Evolutionary conservation across 30 jellyfish, hydroid and myxozoan species (phyloP).

Genomic region (Cassiopea andromeda): DNA sequence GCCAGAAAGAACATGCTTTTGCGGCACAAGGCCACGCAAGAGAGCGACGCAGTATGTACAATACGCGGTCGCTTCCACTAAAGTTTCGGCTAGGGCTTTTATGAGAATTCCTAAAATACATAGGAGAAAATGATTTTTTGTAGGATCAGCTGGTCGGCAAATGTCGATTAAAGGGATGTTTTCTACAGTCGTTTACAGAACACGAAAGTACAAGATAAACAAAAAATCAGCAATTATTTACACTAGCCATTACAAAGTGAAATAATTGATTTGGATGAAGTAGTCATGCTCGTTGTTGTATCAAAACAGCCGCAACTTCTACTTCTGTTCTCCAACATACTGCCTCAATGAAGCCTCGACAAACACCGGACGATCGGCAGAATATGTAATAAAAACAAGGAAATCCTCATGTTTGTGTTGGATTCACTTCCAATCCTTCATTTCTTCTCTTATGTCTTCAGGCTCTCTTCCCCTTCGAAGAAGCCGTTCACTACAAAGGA

Average conservation of each 20-base stretch:
- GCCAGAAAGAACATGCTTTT: no score
- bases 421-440: background rate
- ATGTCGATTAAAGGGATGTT: background rate
- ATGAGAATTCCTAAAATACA: no score
- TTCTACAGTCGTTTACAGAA: background rate
- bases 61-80: no score
- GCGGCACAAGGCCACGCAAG: no score
- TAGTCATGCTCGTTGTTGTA: background rate
- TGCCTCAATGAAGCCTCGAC: conserved; percentile 18
- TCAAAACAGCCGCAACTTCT: conserved; percentile 2
- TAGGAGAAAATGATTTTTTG: no score
- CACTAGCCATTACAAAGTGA: background rate
- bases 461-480: background rate
- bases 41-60: no score
- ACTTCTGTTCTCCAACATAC: conserved; percentile 12
- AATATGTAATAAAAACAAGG: conserved; percentile 24
- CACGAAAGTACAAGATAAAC: background rate
- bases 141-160: no score
- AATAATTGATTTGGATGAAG: background rate
- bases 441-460: background rate
- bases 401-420: conserved; percentile 20
- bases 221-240: background rate
- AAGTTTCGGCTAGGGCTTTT: no score
- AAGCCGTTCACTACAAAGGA: background rate
- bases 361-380: conserved; percentile 30